Base-by-base conservation (phyloP, 1,140 invertebrate species). In the Pygmarrhopalites habei region DNA sequence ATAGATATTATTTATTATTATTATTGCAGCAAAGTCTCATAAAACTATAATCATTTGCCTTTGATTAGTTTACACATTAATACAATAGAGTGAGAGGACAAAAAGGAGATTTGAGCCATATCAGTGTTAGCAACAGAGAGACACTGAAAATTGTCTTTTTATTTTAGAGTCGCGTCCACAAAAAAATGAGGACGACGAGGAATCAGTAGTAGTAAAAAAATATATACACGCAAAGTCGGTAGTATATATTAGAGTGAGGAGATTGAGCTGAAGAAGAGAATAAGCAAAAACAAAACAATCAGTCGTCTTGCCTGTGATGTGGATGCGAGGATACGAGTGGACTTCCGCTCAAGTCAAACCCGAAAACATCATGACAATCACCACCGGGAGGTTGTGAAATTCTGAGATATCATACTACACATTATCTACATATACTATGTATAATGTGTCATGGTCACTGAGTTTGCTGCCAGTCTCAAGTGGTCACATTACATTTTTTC, bases 321-420 rank as follows among this genome's bases (percentile, higher is more conserved):
- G 72, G 72, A 2, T 72, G 72, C 19, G 47, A 46, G 44, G 65
- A n/a, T n/a, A n/a, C n/a, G n/a, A n/a, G 60, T 57, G 26, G 49
- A 55, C 72, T 70, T 46, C 74, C 74, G 58, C 72, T 72, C 60
- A 72, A 73, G 19, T 74, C 70, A 1, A 72, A 71, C 32, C 78
- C 79, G 70, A 78, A 80, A 55, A 79, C 75, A 65, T 79, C 76
- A 68, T 77, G 52, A 75, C 75, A 35, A 35, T 75, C 76, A 62
- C 78, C 78, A 46, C 78, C 78, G 60, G 79, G 79, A 35, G 79
- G 78, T 60, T 75, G 75, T 28, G 26, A 21, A 32, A 21, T 28
- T 58, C 55, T 58, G 61, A 58, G 26, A 55, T 43, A 35, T 56
- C 26, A 56, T 23, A 56, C 44, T 17, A 47, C 49, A 26, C 49